phyloP scores from a whole-genome alignment of 2,888 invertebrate genomes.

The Tenthredo distinguenda region DNA sequence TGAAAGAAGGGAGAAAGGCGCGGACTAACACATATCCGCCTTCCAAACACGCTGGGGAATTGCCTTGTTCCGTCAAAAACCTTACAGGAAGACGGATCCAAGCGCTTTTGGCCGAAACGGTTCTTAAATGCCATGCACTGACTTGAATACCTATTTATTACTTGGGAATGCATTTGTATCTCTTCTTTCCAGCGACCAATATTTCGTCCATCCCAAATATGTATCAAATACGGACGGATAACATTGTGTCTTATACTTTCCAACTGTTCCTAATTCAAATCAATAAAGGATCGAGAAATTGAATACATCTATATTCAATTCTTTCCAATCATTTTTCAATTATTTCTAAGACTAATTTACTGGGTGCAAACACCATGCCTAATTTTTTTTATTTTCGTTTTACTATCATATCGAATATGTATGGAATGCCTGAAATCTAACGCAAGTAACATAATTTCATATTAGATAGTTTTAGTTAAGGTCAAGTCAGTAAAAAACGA shows the following conservation, averaged over 20 bases:
- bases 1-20: neutral
- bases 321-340: neutral
- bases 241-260: neutral
- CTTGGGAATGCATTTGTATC: neutral
- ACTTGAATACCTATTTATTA: neutral
- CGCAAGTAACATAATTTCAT: neutral
- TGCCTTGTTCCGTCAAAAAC: neutral
- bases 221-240: neutral
- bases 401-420: neutral
- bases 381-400: neutral
- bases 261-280: neutral
- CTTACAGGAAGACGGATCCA: neutral
- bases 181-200: neutral
- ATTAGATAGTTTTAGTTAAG: neutral
- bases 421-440: no score
- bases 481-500: neutral
- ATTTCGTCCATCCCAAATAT: neutral
- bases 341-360: neutral
- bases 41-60: neutral
- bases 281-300: neutral
- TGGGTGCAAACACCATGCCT: neutral
- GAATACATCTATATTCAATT: neutral
- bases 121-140: neutral
- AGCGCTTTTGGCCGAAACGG: neutral
- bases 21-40: neutral